Conservation (phyloP, 2,888 invertebrate species). For the Barypeithes pellucidus region DNA sequence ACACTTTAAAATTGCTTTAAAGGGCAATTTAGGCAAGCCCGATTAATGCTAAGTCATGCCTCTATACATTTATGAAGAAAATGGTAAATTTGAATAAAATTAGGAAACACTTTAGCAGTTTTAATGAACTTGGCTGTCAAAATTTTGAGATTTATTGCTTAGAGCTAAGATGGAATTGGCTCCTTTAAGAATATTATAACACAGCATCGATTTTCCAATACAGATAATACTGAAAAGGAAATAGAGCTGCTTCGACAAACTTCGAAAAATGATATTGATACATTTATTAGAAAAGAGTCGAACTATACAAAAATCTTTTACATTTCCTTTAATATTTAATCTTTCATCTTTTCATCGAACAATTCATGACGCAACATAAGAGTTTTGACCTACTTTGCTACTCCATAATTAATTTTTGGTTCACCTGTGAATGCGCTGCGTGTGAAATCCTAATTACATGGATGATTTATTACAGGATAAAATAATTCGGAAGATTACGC, state of each 20-base stretch:
- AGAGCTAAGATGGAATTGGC: not conserved
- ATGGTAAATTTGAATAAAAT: slow-evolving; percentile 36
- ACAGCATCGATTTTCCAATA: not conserved
- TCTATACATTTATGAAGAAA: slow-evolving; percentile 33
- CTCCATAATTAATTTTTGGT: slow-evolving; percentile 27
- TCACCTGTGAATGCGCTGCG: slow-evolving; percentile 29
- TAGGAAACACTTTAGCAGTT: slow-evolving; percentile 30
- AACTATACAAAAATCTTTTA: not conserved
- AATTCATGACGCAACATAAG: not conserved
- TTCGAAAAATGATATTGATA: no score
- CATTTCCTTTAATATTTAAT: not conserved
- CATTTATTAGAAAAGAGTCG: no score
- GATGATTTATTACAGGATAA: slow-evolving; percentile 24
- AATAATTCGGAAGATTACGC: slow-evolving; percentile 27
- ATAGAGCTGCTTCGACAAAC: no score
- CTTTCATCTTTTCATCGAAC: slow-evolving; percentile 10
- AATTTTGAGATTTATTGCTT: slow-evolving; percentile 36
- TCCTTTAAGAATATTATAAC: not conserved
- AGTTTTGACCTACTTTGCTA: slow-evolving; percentile 11
- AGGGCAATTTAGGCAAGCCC: slow-evolving; percentile 32
- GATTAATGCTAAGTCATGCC: slow-evolving; percentile 29
- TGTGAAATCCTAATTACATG: slow-evolving; percentile 29
- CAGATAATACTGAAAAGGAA: no score
- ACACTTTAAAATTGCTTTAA: slow-evolving; percentile 26
- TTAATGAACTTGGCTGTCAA: slow-evolving; percentile 35